Evolutionary conservation across 2,113 vertebrate species (phyloP).

Genomic region (Platycercus adscitus): DNA sequence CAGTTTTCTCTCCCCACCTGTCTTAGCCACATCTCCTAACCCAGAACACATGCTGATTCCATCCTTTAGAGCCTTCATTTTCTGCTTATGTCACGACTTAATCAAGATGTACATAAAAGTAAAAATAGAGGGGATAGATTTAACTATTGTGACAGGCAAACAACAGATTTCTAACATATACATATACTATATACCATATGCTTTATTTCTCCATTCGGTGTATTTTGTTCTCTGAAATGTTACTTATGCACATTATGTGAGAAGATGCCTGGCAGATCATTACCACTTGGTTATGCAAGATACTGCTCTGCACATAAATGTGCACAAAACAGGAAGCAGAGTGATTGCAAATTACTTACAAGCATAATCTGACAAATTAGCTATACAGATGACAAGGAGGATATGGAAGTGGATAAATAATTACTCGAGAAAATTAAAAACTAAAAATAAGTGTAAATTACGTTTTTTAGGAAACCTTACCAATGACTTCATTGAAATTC

Average conservation of each 20-base stretch:
- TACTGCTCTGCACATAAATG: not conserved
- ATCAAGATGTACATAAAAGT: not conserved
- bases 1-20: not conserved
- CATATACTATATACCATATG: not conserved
- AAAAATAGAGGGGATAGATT: not conserved
- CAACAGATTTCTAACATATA: not conserved
- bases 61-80: not conserved
- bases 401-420: constrained; percentile 57
- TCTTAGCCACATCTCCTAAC: not conserved
- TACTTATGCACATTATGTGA: not conserved
- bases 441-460: constrained; percentile 51
- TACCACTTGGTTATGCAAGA: constrained; percentile 47
- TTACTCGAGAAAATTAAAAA: constrained; percentile 22
- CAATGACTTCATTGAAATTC: constrained; percentile 9
- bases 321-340: constrained; percentile 49
- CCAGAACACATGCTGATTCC: not conserved
- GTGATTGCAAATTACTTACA: constrained; percentile 55
- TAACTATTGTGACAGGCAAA: not conserved
- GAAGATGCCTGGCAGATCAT: not conserved
- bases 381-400: constrained; percentile 48
- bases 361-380: constrained; percentile 57
- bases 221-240: not conserved
- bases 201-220: not conserved
- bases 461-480: not conserved
- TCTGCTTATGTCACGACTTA: not conserved